A percentile compares a stretch with the other conserved stretches of the same genome.
These are phyloP conservation scores for Pyrgilauda ruficollis DNA, from an alignment of 2,113 vertebrate genomes.

Conservation along the genomic window DNA sequence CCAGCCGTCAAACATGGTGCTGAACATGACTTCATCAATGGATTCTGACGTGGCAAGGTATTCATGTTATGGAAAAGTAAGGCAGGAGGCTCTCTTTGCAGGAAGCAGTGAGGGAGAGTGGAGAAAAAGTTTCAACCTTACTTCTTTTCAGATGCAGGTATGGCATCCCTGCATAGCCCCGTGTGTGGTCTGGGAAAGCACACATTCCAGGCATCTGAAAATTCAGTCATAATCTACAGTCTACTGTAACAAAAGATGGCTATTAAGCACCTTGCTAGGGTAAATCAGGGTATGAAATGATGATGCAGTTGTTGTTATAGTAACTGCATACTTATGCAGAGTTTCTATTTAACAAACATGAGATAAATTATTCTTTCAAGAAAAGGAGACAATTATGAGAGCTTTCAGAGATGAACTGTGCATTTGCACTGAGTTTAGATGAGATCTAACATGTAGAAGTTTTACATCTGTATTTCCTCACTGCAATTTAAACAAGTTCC, in stretches of 20 bases:
- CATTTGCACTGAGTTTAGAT: background rate
- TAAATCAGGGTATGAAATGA: background rate
- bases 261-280: background rate
- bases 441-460: background rate
- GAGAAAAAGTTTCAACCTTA: background rate
- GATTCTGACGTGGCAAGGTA: background rate
- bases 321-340: background rate
- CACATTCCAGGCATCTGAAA: background rate
- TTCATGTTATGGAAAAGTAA: background rate
- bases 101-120: background rate
- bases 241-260: background rate
- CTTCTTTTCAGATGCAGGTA: background rate
- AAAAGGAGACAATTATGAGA: background rate
- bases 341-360: background rate
- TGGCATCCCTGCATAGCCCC: background rate
- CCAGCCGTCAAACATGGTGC: background rate
- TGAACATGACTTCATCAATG: background rate
- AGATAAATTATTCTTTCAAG: background rate
- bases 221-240: background rate
- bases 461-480: background rate
- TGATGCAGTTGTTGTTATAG: slow-evolving; percentile 1
- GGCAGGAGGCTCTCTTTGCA: background rate
- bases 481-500: background rate
- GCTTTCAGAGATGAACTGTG: background rate
- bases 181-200: background rate